phyloP scores from a whole-genome alignment of 2,113 vertebrate genomes.

The Patagioenas fasciata region DNA sequence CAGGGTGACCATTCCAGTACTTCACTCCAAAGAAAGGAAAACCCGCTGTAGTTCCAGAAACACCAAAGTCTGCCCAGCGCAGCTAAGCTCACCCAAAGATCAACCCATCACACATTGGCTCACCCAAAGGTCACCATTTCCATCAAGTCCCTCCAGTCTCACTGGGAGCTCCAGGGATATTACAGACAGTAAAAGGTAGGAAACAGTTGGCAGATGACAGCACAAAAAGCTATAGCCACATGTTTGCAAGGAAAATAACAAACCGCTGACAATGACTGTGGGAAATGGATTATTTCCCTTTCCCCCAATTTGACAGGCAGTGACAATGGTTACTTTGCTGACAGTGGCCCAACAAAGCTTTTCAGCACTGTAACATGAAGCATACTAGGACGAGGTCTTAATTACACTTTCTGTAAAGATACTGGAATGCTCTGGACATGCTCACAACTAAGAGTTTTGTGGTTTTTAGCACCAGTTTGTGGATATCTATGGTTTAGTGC shows the following conservation, averaged over 20 bases:
- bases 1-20: background rate
- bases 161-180: constrained; percentile 4
- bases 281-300: constrained; percentile 45
- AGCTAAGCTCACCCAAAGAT: constrained; percentile 10
- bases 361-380: constrained; percentile 40
- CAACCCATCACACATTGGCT: background rate
- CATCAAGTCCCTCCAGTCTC: background rate
- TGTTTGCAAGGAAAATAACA: constrained; percentile 40
- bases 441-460: background rate
- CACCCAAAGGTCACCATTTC: constrained; percentile 30
- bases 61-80: background rate
- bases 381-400: constrained; percentile 40
- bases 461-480: background rate
- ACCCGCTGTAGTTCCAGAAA: background rate
- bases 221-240: background rate
- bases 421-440: background rate
- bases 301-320: constrained; percentile 32
- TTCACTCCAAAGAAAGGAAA: constrained; percentile 32
- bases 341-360: constrained; percentile 33
- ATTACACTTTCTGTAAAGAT: constrained; percentile 19
- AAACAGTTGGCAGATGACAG: constrained; percentile 14
- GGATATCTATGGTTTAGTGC: background rate
- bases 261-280: constrained; percentile 19
- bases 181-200: background rate
- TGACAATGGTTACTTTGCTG: constrained; percentile 37